phyloP scores from a whole-genome alignment of 2,888 invertebrate genomes.

The Pyralis farinalis region DNA sequence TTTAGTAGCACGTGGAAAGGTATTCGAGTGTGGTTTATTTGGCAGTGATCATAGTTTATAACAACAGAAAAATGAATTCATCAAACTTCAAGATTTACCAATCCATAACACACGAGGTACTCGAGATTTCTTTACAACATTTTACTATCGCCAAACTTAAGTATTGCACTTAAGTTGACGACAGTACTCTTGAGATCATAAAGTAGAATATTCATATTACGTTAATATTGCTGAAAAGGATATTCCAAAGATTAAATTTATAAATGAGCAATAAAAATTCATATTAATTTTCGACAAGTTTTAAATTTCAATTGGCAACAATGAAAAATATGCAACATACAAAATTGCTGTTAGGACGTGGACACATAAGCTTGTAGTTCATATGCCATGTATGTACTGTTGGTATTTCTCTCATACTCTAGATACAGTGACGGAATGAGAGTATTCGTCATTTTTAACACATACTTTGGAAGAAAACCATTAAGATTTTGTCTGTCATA shows the following conservation, averaged over 20 bases:
- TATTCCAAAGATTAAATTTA: conserved; percentile 15
- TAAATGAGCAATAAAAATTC: conserved; percentile 30
- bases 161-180: too few species aligned
- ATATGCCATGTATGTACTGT: too few species aligned
- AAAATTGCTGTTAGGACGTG: conserved; percentile 13
- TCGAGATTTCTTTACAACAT: neutral
- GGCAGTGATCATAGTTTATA: conserved; percentile 18
- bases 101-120: neutral
- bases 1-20: conserved; percentile 11
- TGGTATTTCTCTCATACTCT: too few species aligned
- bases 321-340: conserved; percentile 45
- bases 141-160: too few species aligned
- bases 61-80: conserved; percentile 6
- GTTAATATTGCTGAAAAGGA: neutral
- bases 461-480: too few species aligned
- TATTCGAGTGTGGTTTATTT: conserved; percentile 11
- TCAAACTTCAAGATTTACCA: too few species aligned
- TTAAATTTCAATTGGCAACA: conserved; percentile 58
- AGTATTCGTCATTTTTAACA: too few species aligned
- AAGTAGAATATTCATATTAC: neutral
- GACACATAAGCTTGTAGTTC: too few species aligned
- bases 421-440: too few species aligned
- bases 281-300: neutral
- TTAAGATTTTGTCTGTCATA: too few species aligned
- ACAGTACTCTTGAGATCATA: conserved; percentile 10